Evolutionary conservation across 1,140 invertebrate species (phyloP).

Genomic region (Bombus difficillimus): DNA sequence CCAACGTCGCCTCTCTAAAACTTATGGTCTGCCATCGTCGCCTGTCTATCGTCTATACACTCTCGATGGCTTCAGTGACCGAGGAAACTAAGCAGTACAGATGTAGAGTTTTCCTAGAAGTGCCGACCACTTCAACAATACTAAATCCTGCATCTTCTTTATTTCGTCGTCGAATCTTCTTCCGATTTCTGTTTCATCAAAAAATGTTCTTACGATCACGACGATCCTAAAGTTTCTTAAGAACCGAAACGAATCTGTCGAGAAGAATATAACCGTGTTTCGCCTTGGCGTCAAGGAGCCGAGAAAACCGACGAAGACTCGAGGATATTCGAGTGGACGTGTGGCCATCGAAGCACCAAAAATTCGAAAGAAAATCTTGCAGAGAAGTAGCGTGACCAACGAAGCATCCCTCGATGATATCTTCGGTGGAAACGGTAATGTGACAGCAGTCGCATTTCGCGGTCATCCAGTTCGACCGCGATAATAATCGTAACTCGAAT

Average conservation of each 20-base stretch:
- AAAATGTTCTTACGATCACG: no score
- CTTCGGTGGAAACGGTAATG: conserved; percentile 74
- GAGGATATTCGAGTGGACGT: conserved; percentile 26
- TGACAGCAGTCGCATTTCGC: conserved; percentile 78
- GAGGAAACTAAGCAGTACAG: no score
- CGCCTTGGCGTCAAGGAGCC: background rate
- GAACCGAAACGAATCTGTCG: background rate
- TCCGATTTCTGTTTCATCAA: no score
- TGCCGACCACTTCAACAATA: no score
- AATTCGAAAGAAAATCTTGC: conserved; percentile 57
- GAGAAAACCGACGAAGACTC: background rate
- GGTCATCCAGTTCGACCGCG: conserved; percentile 69
- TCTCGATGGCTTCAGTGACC: no score
- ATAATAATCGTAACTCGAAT: conserved; percentile 77
- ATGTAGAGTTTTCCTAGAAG: no score
- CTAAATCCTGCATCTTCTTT: no score
- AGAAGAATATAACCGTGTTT: background rate
- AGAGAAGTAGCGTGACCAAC: conserved; percentile 64
- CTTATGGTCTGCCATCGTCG: no score
- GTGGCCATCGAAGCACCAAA: background rate
- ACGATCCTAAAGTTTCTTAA: background rate
- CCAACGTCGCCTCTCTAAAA: no score
- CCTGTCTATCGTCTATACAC: no score
- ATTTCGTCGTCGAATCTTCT: background rate
- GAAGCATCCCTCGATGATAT: conserved; percentile 74